These are phyloP conservation scores for Anadara kagoshimensis DNA, from an alignment of 1,140 invertebrate genomes.

Conservation along the genomic window DNA sequence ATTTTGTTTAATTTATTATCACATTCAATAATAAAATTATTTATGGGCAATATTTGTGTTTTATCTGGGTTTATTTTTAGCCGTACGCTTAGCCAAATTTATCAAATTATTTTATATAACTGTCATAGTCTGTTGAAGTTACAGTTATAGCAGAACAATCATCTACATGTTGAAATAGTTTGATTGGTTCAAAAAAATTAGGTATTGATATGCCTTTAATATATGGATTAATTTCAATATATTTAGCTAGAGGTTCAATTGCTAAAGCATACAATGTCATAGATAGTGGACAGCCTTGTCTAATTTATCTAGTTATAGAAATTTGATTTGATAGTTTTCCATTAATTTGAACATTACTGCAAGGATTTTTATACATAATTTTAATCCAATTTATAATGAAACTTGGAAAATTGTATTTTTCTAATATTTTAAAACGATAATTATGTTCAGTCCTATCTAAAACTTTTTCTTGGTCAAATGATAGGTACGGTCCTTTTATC, in stretches of 20 bases:
- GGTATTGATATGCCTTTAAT: not conserved
- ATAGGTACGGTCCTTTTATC: not conserved
- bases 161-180: not conserved
- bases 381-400: not conserved
- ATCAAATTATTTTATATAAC: not conserved
- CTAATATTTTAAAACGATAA: not conserved
- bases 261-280: not conserved
- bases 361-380: conserved; percentile 2
- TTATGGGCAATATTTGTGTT: conserved; percentile 3
- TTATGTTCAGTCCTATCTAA: not conserved
- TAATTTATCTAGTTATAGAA: not conserved
- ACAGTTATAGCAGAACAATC: not conserved
- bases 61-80: not conserved
- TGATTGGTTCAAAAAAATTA: not conserved
- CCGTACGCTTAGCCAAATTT: not conserved
- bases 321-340: conserved; percentile 1
- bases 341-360: conserved; percentile 14
- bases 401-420: not conserved
- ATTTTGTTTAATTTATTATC: not conserved
- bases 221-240: not conserved
- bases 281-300: not conserved
- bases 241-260: not conserved
- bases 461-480: not conserved
- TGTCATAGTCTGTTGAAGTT: not conserved
- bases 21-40: not conserved